Evolutionary conservation across 1,140 invertebrate genomes (phyloP), one percentile per base, ranked within the genome.

Genomic region (Drosophila guanche): DNA sequence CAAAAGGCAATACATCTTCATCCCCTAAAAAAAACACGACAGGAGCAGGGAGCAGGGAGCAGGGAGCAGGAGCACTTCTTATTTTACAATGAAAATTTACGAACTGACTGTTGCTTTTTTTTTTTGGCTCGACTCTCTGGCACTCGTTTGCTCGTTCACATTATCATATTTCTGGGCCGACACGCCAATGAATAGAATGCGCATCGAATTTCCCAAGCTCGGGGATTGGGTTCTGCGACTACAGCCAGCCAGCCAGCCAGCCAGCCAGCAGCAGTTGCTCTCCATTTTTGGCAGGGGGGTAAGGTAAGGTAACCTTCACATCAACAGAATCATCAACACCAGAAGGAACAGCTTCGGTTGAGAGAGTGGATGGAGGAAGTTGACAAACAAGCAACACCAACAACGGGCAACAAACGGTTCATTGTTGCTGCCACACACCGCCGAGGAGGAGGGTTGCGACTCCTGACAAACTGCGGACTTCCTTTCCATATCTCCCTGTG

Each of bases 361-460:
- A 46, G 37, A 16, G 58, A 59, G 22, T 52, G 46, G 48, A 12
- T 27, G 45, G 43, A n/a, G 63, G 43, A 16, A 84, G 83, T 90
- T 90, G 88, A 90, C 88, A 90, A 90, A 90, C 88, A 90, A 90
- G 88, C 89, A 81, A 90, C 89, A 90, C 88, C 88, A 88, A 69
- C 72, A 54, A 48, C 54, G 65, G 8, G 8, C 56, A 59, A 57
- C 60, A 66, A 51, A 33, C 53, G 45, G 42, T 55, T 54, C 52
- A 56, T 42, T 61, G 33, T 12, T 37, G 33, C 33, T 37, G 33
- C 33, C 33, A 37, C 33, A 37, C 25, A 20, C 16, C 16, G 16
- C 16, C 1, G 16, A 20, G 42, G 40, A 40, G 37, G 61, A 79
- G 79, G 80, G 79, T 79, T 76, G 80, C 71, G 46, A 75, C 76